Evolutionary conservation across 2,113 vertebrate species (phyloP), one percentile per base, ranked within the genome.

Genomic region (Anarrhichthys ocellatus): DNA sequence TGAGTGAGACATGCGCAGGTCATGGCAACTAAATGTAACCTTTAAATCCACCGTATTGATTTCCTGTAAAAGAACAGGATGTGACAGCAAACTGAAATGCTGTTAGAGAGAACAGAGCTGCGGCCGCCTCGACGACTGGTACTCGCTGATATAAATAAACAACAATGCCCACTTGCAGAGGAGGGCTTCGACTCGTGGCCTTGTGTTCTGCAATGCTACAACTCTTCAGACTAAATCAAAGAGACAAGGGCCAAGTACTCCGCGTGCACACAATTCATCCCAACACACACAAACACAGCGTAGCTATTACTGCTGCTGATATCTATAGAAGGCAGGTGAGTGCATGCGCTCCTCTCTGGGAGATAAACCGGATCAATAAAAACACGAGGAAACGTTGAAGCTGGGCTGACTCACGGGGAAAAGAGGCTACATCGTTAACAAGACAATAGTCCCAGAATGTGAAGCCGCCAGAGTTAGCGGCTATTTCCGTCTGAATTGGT

Each of bases 181-280:
- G 85, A 90, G 87, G 68, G 69, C 64, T 87, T 85, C 40, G 64
- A 88, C 81, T 84, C 32, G 3, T 76, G 81, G 88, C 85, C 87
- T 89, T 86, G 90, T 86, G 87, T 92, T 84, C 88, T 40, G 68
- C 80, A 82, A 63, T 56, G 14, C 85, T 87, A 85, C 82, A 85
- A 87, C 87, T 87, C 87, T 56, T 82, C 82, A 82, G 77, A 80
- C 73, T 88, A 87, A 89, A 91, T 86, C 86, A 84, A 78, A 77
- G 73, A 88, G 83, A 83, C 62, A 80, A 40, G 64, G 71, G 76
- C 74, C 46, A 44, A 73, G 81, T 70, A 14, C 22, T 76, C 18
- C 48, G 22, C 46, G 63, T 20, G 59, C 44, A 66, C 65, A 80
- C 20, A 36, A 42, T 64, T 58, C 64, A 62, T 50, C 27, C 22